Conservation (phyloP, 2,888 invertebrate species). For the Melinaea menophilus region DNA sequence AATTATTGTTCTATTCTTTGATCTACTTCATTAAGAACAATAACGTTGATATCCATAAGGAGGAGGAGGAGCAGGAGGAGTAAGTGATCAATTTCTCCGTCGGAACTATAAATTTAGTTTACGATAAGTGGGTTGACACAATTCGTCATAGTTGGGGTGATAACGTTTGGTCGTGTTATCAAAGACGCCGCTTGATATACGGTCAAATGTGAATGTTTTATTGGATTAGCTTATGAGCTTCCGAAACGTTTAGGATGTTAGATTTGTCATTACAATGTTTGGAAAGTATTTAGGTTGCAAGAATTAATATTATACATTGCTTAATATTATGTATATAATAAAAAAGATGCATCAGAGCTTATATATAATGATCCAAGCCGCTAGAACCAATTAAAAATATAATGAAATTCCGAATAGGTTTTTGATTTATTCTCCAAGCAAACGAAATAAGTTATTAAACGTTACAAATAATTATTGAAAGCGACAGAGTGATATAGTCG, state of each 20-base stretch:
- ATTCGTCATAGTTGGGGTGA: slow-evolving; percentile 20
- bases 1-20: too few species aligned
- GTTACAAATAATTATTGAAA: slow-evolving; percentile 12
- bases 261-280: not conserved
- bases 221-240: slow-evolving; percentile 22
- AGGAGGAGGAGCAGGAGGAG: too few species aligned
- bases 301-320: too few species aligned
- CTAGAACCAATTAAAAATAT: not conserved
- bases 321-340: too few species aligned
- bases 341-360: too few species aligned
- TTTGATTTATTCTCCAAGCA: not conserved
- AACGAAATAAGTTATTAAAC: not conserved
- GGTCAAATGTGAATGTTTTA: slow-evolving; percentile 25
- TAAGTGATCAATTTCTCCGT: slow-evolving; percentile 22
- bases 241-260: slow-evolving; percentile 15
- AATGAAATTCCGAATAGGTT: not conserved
- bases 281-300: too few species aligned
- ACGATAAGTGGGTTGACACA: slow-evolving; percentile 21
- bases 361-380: not conserved
- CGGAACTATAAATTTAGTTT: slow-evolving; percentile 23
- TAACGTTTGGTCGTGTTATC: slow-evolving; percentile 19
- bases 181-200: slow-evolving; percentile 22
- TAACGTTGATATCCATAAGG: too few species aligned
- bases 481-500: slow-evolving; percentile 13
- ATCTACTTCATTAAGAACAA: too few species aligned